These are phyloP conservation scores for Axis porcinus DNA, from an alignment of 2,113 vertebrate species.

Conservation along the genomic window DNA sequence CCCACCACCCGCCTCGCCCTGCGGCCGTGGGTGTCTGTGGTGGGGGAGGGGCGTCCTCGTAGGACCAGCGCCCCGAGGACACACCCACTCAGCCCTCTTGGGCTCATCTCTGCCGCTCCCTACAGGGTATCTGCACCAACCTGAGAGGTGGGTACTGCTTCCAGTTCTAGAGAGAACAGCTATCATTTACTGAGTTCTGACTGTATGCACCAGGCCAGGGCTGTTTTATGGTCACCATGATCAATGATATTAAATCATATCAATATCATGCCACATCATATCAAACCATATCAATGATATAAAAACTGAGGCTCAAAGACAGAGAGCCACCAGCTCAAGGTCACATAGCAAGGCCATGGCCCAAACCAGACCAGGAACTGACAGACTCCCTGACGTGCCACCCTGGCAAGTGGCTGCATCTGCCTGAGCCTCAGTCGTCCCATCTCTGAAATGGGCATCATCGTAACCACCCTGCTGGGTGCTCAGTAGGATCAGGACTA, in stretches of 20 bases:
- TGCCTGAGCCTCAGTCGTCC: not conserved
- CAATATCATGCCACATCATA: not conserved
- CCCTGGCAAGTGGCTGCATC: not conserved
- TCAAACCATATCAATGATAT: not conserved
- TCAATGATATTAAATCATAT: not conserved
- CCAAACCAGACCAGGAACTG: not conserved
- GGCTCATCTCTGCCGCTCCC: not conserved
- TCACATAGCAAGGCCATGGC: not conserved
- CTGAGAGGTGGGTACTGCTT: not conserved
- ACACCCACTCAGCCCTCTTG: not conserved
- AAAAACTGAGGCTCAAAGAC: not conserved
- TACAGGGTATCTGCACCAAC: not conserved
- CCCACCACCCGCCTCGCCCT: not conserved
- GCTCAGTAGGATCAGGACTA: not conserved
- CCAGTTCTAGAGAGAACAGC: not conserved
- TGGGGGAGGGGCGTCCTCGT: fast-evolving
- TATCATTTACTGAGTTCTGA: not conserved
- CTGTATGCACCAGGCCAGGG: not conserved
- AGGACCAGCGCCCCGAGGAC: not conserved
- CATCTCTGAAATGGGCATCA: not conserved
- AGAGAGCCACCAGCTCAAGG: not conserved
- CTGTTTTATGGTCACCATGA: not conserved
- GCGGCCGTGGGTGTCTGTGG: not conserved
- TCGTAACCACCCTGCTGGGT: fast-evolving
- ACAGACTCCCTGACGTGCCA: not conserved